Percentiles rank a stretch among this genome's conserved stretches.
Evolutionary conservation across 2,888 invertebrate genomes (phyloP).

Genomic region (Campoplex nolae): DNA sequence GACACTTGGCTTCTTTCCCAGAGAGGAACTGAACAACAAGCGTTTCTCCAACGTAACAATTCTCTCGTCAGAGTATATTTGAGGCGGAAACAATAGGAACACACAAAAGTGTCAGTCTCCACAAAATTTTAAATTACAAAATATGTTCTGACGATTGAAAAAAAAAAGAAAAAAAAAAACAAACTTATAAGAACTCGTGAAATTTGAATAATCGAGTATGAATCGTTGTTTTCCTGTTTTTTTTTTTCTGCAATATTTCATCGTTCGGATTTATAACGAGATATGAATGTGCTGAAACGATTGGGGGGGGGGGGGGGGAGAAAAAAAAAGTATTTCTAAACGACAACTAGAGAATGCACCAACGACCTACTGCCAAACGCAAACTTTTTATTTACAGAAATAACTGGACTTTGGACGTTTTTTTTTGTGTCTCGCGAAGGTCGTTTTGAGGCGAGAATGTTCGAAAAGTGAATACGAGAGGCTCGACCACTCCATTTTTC

Average conservation of each 20-base stretch:
- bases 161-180: neutral
- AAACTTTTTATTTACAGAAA: constrained; percentile 52
- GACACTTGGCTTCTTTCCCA: constrained; percentile 61
- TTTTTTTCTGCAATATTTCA: neutral
- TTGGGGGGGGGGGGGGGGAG: too few relatives aligned
- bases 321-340: neutral
- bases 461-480: constrained; percentile 32
- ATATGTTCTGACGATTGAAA: neutral
- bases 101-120: neutral
- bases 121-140: neutral
- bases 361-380: constrained; percentile 14
- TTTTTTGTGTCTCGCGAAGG: constrained; percentile 19
- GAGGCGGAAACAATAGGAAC: neutral
- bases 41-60: neutral
- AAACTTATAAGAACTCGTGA: neutral
- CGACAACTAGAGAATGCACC: constrained; percentile 14
- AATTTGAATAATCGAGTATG: neutral
- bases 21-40: constrained; percentile 2
- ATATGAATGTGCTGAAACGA: neutral
- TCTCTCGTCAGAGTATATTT: neutral
- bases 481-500: constrained; percentile 27
- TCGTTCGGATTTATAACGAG: neutral
- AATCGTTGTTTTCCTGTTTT: neutral
- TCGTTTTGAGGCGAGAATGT: constrained; percentile 5
- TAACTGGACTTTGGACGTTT: constrained; percentile 54